These are phyloP conservation scores for Elmis aenea DNA, from an alignment of 2,888 invertebrate genomes.

Conservation along the genomic window DNA sequence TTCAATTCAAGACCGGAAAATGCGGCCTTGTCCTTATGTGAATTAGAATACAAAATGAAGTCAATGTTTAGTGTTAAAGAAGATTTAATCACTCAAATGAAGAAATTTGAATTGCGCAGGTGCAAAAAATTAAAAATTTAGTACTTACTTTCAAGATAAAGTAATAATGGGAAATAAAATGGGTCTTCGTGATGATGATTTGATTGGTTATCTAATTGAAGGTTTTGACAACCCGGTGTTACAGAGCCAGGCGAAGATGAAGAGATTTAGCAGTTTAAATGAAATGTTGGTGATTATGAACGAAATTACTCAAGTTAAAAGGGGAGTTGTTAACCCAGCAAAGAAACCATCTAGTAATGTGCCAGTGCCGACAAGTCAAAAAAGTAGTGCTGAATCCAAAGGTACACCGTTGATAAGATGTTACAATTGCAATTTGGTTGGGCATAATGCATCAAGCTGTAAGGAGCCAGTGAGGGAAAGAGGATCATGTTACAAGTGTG, in stretches of 20 bases:
- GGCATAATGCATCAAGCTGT: neutral
- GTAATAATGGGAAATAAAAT: slow-evolving; percentile 3
- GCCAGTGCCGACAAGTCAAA: neutral
- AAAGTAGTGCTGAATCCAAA: neutral
- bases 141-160: slow-evolving; percentile 3
- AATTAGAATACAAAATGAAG: no score
- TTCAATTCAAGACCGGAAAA: no score
- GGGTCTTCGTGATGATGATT: neutral
- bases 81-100: no score
- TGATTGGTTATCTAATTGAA: slow-evolving; percentile 4
- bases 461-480: neutral
- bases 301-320: neutral
- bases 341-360: no score
- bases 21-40: no score
- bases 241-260: slow-evolving; percentile 2
- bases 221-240: slow-evolving; percentile 1
- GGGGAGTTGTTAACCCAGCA: no score
- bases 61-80: no score
- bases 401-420: neutral
- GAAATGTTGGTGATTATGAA: neutral
- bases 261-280: neutral
- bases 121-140: no score
- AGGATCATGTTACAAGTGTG: slow-evolving; percentile 3
- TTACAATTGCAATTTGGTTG: slow-evolving; percentile 1
- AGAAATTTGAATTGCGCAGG: no score